Evolutionary conservation across 2,888 invertebrate species (phyloP).

Genomic region (Polyommatus iphigenia): DNA sequence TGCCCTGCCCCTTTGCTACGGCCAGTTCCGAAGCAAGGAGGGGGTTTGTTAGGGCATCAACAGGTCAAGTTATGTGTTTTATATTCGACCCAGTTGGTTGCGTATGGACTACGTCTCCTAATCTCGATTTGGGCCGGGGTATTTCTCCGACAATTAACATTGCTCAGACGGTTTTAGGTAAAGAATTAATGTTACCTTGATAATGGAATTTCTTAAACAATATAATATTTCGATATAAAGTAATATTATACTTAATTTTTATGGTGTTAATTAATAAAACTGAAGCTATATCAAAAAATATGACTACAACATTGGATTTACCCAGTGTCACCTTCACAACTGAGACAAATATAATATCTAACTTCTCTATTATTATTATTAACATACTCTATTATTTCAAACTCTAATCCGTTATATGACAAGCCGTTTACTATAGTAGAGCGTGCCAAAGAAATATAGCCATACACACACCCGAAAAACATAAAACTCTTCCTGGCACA

Average conservation of each 20-base stretch:
- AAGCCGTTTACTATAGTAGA: too few relatives aligned
- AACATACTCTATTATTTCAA: too few relatives aligned
- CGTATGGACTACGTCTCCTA: constrained; percentile 1
- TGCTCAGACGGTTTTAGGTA: not conserved
- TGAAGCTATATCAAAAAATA: too few relatives aligned
- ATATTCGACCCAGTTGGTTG: not conserved
- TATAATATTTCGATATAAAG: not conserved
- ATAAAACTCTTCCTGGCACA: not conserved
- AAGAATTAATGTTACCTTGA: constrained; percentile 5
- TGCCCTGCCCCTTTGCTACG: constrained; percentile 46
- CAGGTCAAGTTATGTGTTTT: not conserved
- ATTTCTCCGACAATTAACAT: constrained; percentile 21
- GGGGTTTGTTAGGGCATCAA: not conserved
- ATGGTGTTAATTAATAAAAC: too few relatives aligned
- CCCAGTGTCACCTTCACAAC: too few relatives aligned
- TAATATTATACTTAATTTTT: too few relatives aligned
- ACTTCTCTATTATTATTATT: too few relatives aligned
- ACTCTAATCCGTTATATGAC: too few relatives aligned
- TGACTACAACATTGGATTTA: too few relatives aligned
- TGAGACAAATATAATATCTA: too few relatives aligned
- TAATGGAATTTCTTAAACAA: not conserved
- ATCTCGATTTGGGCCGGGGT: constrained; percentile 1
- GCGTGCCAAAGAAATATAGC: too few relatives aligned
- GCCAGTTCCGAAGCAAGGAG: not conserved
- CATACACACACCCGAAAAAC: too few relatives aligned